Percentiles rank a stretch among this genome's conserved stretches.
phyloP scores from a whole-genome alignment of 2,797 vertebrate genomes.

The Scomberomorus guttatus region DNA sequence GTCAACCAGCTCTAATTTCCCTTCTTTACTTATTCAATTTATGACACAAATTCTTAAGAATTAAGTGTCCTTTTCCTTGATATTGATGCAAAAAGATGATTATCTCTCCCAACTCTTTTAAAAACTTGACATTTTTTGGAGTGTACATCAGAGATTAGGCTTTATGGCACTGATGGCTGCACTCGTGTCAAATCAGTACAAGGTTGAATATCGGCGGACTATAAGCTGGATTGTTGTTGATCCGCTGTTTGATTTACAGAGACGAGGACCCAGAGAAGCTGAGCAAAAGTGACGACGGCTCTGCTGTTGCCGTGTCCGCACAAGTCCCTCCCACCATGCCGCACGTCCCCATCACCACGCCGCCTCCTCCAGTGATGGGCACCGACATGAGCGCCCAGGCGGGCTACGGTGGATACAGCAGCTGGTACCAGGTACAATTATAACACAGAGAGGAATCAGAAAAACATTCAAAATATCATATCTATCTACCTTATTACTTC shows the following conservation, averaged over 20 bases:
- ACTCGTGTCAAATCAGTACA: background rate
- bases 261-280: constrained; percentile 84
- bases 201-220: background rate
- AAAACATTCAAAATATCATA: too few species aligned
- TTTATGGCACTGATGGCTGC: background rate
- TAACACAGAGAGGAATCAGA: too few species aligned
- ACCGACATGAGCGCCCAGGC: constrained; percentile 73
- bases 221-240: background rate
- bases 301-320: constrained; percentile 59
- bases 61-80: background rate
- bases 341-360: constrained; percentile 81
- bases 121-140: too few species aligned
- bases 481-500: background rate
- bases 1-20: background rate
- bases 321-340: constrained; percentile 69
- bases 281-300: constrained; percentile 79
- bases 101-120: background rate
- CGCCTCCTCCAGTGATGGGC: constrained; percentile 81
- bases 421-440: constrained; percentile 87
- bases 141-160: too few species aligned
- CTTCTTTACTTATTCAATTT: background rate
- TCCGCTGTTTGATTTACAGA: constrained; percentile 45
- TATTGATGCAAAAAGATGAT: background rate
- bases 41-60: background rate
- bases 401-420: constrained; percentile 82